Evolutionary conservation across 2,888 invertebrate genomes (phyloP).

Genomic region (Cryptocephalus moraei): DNA sequence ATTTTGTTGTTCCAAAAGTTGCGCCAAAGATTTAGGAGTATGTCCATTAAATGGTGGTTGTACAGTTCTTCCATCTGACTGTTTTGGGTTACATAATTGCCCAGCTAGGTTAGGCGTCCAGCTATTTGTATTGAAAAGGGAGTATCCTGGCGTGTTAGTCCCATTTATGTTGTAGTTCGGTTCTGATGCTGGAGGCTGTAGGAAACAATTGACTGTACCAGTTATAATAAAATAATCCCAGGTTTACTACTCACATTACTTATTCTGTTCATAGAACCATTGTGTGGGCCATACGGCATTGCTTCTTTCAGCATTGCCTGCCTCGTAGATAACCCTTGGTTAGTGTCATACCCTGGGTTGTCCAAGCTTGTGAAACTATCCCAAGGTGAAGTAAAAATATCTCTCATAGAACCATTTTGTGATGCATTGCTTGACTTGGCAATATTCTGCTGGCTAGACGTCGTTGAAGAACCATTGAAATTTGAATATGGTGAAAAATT

Average conservation of each 20-base stretch:
- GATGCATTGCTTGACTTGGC: neutral
- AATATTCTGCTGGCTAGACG: neutral
- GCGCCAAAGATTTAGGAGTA: conserved; percentile 68
- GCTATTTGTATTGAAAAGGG: conserved; percentile 35
- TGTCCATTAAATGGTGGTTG: conserved; percentile 64
- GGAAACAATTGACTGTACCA: neutral
- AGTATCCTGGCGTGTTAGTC: conserved; percentile 28
- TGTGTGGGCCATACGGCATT: conserved; percentile 2
- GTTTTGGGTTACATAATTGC: conserved; percentile 21
- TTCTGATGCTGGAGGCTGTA: conserved; percentile 9
- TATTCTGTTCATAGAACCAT: too few relatives aligned
- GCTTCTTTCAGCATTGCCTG: conserved; percentile 37
- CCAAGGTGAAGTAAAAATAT: conserved; percentile 26
- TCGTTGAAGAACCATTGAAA: conserved; percentile 1
- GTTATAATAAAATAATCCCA: too few relatives aligned
- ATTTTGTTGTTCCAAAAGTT: conserved; percentile 66
- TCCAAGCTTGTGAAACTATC: conserved; percentile 11
- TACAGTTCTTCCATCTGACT: conserved; percentile 7
- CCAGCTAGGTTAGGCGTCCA: conserved; percentile 35
- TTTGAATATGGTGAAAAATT: conserved; percentile 7
- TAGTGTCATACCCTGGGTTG: conserved; percentile 5
- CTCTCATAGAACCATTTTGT: conserved; percentile 11
- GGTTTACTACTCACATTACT: too few relatives aligned
- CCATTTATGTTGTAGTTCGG: conserved; percentile 9
- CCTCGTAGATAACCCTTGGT: conserved; percentile 28